Evolutionary conservation across 2,797 vertebrate species (phyloP).

Genomic region (Myotis planiceps): DNA sequence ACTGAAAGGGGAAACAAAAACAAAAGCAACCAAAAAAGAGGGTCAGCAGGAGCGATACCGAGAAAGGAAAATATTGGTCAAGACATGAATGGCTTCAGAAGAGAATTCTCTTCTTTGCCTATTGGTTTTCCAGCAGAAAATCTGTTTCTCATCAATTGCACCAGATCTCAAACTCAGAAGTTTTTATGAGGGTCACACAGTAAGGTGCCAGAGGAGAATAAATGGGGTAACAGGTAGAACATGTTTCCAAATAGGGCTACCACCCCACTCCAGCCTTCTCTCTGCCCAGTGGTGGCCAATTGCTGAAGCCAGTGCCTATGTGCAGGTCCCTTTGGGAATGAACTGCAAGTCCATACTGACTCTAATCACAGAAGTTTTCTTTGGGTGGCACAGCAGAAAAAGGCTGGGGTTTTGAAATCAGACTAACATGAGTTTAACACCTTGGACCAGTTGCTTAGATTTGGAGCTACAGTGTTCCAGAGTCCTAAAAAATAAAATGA

Average conservation of each 20-base stretch:
- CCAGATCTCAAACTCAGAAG: not conserved
- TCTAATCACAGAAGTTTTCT: slow-evolving; percentile 10
- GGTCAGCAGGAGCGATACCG: not conserved
- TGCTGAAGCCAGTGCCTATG: not conserved
- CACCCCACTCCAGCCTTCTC: not conserved
- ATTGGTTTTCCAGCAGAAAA: not conserved
- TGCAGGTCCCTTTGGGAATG: not conserved
- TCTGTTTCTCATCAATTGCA: not conserved
- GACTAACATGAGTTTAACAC: not conserved
- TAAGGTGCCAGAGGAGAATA: not conserved
- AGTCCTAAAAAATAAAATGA: not conserved
- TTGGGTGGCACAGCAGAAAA: not conserved
- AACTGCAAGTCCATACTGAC: not conserved
- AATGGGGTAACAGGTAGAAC: not conserved
- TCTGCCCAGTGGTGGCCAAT: not conserved
- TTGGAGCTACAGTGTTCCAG: not conserved
- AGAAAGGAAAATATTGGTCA: not conserved
- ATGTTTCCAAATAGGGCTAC: not conserved
- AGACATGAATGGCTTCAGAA: not conserved
- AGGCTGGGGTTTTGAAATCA: slow-evolving; percentile 22
- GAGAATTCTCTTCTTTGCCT: not conserved
- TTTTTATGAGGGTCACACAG: not conserved
- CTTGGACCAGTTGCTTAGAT: not conserved
- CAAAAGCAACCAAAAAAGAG: not conserved
- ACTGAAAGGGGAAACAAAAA: not conserved